Conservation (phyloP, 2,797 vertebrate genomes). For the Remorina albescens region DNA sequence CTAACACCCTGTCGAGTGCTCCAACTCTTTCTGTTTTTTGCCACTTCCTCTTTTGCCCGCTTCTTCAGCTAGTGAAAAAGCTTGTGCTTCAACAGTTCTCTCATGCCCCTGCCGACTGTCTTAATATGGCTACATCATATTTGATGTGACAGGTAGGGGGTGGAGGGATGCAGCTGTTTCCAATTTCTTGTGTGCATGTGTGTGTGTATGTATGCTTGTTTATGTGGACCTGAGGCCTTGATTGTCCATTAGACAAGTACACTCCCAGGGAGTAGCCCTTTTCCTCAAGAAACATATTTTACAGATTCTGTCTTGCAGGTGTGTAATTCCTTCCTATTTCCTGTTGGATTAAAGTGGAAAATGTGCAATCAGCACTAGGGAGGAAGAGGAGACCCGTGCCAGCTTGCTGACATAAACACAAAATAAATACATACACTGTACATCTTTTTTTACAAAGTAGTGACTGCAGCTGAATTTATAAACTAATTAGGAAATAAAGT, state of each 20-base stretch:
- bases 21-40: slow-evolving; percentile 26
- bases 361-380: slow-evolving; percentile 53
- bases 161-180: slow-evolving; percentile 63
- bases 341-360: slow-evolving; percentile 64
- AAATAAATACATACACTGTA: background rate
- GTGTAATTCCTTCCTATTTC: slow-evolving; percentile 49
- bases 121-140: slow-evolving; percentile 74
- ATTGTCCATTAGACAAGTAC: slow-evolving; percentile 60
- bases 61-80: slow-evolving; percentile 63
- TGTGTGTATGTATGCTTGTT: slow-evolving; percentile 32
- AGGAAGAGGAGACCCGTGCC: slow-evolving; percentile 29
- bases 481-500: background rate
- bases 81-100: slow-evolving; percentile 69
- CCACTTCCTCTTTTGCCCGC: slow-evolving; percentile 47
- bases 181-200: slow-evolving; percentile 51
- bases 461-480: background rate
- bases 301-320: slow-evolving; percentile 63
- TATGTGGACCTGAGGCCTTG: slow-evolving; percentile 38
- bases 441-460: background rate
- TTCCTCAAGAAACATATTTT: slow-evolving; percentile 59
- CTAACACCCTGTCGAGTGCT: slow-evolving; percentile 46
- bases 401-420: slow-evolving; percentile 48
- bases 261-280: slow-evolving; percentile 59
- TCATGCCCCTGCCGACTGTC: slow-evolving; percentile 64
- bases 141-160: slow-evolving; percentile 72